Conservation (phyloP, 2,888 invertebrate genomes). For the Phengaris alcon region DNA sequence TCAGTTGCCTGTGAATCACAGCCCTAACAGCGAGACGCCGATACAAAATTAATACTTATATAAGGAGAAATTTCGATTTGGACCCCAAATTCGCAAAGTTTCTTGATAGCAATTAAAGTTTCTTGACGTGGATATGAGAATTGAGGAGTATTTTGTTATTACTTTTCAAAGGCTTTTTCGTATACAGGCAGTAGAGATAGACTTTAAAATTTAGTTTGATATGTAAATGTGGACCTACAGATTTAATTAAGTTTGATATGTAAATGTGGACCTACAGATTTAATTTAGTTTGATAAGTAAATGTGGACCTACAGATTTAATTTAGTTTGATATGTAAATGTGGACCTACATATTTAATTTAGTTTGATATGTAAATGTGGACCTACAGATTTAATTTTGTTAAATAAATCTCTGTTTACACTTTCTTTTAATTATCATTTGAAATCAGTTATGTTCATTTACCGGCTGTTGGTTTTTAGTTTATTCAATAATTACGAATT, state of each 20-base stretch:
- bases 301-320: neutral
- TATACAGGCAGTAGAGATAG: neutral
- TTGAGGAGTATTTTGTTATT: slow-evolving; percentile 10
- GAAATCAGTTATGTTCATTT: too few relatives aligned
- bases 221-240: neutral
- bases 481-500: too few relatives aligned
- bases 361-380: neutral
- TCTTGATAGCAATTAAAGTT: slow-evolving; percentile 75
- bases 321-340: neutral
- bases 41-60: slow-evolving; percentile 79
- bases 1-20: neutral
- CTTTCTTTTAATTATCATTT: too few relatives aligned
- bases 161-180: neutral
- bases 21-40: slow-evolving; percentile 52
- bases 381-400: neutral
- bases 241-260: neutral
- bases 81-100: slow-evolving; percentile 70
- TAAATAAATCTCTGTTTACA: too few relatives aligned
- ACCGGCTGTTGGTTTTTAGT: too few relatives aligned
- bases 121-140: slow-evolving; percentile 19
- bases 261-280: too few relatives aligned
- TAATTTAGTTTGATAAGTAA: neutral
- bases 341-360: neutral
- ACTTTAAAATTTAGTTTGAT: neutral
- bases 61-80: slow-evolving; percentile 79